These are phyloP conservation scores for Anodontia alba DNA, from an alignment of 2,888 invertebrate species.

Conservation along the genomic window DNA sequence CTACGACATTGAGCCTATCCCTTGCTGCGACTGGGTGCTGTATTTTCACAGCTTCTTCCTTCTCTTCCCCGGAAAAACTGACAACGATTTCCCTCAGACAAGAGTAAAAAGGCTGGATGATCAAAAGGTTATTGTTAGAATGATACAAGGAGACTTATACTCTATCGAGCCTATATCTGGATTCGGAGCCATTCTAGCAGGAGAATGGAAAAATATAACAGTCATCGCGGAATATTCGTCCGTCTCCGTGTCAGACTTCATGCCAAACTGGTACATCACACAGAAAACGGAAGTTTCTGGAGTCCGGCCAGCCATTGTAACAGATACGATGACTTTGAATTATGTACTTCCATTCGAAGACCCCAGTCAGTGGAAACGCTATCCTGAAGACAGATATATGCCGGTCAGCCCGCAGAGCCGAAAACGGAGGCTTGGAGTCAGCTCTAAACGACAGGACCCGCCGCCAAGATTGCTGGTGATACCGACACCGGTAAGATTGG, in stretches of 20 bases:
- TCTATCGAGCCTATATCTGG: not conserved
- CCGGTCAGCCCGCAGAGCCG: slow-evolving; percentile 28
- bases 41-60: slow-evolving; percentile 70
- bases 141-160: slow-evolving; percentile 8
- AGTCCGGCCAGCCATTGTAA: not conserved
- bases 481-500: not conserved
- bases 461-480: not conserved
- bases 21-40: slow-evolving; percentile 54
- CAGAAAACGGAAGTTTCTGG: slow-evolving; percentile 17
- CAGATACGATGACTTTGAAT: not conserved
- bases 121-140: not conserved
- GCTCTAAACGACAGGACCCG: not conserved
- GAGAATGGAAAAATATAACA: not conserved
- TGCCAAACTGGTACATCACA: slow-evolving; percentile 47
- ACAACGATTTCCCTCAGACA: not conserved
- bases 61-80: slow-evolving; percentile 54
- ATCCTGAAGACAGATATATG: slow-evolving; percentile 22
- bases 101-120: not conserved
- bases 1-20: not conserved
- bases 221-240: slow-evolving; percentile 29
- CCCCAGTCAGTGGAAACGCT: slow-evolving; percentile 33
- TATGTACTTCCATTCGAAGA: slow-evolving; percentile 37
- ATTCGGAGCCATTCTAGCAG: not conserved
- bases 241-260: slow-evolving; percentile 31
- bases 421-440: not conserved